Conservation (phyloP, 30 jellyfish, hydroid and myxozoan species). For the Sanderia malayensis region DNA sequence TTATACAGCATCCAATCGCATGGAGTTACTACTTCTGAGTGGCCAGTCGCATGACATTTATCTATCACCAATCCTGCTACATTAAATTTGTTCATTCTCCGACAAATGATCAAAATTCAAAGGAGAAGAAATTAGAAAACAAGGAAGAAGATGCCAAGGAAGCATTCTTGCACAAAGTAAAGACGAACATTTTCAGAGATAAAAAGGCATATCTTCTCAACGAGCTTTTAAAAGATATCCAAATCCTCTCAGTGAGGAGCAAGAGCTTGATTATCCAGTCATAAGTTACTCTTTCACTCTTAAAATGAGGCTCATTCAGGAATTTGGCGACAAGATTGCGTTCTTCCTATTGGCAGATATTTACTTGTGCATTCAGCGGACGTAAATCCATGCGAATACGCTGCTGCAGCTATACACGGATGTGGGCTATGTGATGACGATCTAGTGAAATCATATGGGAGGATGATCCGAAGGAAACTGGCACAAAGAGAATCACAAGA, state of each 20-base stretch:
- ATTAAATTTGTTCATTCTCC: neutral
- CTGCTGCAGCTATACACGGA: conserved; percentile 7
- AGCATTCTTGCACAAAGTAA: neutral
- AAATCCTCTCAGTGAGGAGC: neutral
- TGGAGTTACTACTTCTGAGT: conserved; percentile 1
- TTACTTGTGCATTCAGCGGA: conserved; percentile 22
- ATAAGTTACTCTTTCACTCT: conserved; percentile 12
- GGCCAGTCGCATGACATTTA: neutral
- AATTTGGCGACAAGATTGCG: conserved; percentile 18
- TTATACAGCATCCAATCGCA: neutral
- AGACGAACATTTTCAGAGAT: neutral
- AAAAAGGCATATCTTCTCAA: neutral
- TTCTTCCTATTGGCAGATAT: conserved; percentile 28
- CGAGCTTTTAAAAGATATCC: neutral
- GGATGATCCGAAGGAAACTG: conserved; percentile 25
- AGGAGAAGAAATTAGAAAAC: no score
- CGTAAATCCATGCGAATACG: conserved; percentile 15
- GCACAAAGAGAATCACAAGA: conserved; percentile 13
- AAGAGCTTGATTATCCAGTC: neutral
- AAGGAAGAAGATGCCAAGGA: neutral
- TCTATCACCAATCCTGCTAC: neutral
- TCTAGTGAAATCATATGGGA: conserved; percentile 9
- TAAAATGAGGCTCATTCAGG: conserved; percentile 13
- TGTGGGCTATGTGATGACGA: conserved; percentile 15
- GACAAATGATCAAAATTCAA: neutral